Evolutionary conservation across 2,797 vertebrate genomes (phyloP), one percentile per base, ranked within the genome.

Genomic region (Schizopygopsis malacanthus): DNA sequence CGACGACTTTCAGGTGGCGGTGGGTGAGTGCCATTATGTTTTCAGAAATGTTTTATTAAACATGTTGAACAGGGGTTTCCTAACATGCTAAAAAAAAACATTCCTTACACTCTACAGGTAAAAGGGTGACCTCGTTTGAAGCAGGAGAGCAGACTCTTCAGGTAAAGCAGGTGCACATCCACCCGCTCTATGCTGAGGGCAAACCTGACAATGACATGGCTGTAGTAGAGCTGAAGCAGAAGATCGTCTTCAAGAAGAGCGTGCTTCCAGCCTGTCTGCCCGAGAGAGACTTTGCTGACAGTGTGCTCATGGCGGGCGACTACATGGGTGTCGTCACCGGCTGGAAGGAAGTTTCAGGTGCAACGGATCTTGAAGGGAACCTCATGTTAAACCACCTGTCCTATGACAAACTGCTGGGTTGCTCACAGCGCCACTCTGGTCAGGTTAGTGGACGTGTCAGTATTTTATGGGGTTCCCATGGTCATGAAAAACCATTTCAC

Each of bases 231-330:
- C 94, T 96, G 73, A 82, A 65, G 0, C 89, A 89, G 47, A 91
- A 16, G 84, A 94, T 96, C 22, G 0, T 0, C 12, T 91, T 94
- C 28, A 93, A 89, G 86, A 91, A 43, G 45, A 39, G 75, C 0
- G 88, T 92, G 5, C 1, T 85, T 0, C 79, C 93, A 0, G 95
- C 89, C 52, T 96, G 95, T 85, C 90, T 96, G 73, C 95, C 95
- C 0, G 95, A 96, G 69, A 92, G 79, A 73, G 94, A 95, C 90
- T 96, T 96, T 47, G 93, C 95, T 0, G 95, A 96, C 11, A 93
- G 59, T 22, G 8, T 96, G 82, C 87, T 96, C 85, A 94, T 93
- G 91, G 50, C 79, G 0, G 92, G 87, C 12, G 84, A 91, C 1
- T 11, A 82, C 22, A 82, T 91, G 10, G 91, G 92, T 1, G 72